phyloP scores from a whole-genome alignment of 2,113 vertebrate genomes.

The Catharus fuscescens region DNA sequence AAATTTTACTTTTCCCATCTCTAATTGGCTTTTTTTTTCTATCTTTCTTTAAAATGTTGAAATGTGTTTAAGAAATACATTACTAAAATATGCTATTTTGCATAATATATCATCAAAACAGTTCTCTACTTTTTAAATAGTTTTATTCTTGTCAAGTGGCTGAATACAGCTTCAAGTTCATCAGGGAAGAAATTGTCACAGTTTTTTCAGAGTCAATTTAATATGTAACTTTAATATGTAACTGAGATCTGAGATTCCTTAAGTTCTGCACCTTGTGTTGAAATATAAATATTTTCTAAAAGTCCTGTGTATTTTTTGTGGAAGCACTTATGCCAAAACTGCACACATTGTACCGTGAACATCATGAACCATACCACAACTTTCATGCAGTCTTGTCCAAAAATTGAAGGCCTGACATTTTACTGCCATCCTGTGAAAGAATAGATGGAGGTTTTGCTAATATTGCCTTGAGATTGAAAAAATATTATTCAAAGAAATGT shows the following conservation, averaged over 20 bases:
- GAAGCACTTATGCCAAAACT: neutral
- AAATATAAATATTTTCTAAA: neutral
- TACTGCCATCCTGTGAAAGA: neutral
- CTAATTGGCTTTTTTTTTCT: neutral
- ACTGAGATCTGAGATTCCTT: neutral
- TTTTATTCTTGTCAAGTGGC: neutral
- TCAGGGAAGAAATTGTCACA: neutral
- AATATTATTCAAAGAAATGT: neutral
- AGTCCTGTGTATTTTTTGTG: neutral
- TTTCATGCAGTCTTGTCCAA: neutral
- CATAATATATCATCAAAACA: neutral
- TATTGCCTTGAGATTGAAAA: neutral
- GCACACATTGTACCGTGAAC: neutral
- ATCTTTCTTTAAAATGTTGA: neutral
- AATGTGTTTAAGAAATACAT: neutral
- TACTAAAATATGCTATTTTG: neutral
- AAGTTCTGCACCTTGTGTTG: neutral
- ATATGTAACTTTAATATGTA: neutral
- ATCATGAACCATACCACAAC: neutral
- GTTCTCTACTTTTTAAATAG: neutral
- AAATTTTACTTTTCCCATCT: neutral
- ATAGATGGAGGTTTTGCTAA: neutral
- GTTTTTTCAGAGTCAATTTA: neutral
- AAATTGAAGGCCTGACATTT: neutral
- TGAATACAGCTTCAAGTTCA: neutral